Percentiles rank a stretch among this genome's conserved stretches.
Conservation (phyloP, 2,797 vertebrate genomes). For the Hybognathus amarus region DNA sequence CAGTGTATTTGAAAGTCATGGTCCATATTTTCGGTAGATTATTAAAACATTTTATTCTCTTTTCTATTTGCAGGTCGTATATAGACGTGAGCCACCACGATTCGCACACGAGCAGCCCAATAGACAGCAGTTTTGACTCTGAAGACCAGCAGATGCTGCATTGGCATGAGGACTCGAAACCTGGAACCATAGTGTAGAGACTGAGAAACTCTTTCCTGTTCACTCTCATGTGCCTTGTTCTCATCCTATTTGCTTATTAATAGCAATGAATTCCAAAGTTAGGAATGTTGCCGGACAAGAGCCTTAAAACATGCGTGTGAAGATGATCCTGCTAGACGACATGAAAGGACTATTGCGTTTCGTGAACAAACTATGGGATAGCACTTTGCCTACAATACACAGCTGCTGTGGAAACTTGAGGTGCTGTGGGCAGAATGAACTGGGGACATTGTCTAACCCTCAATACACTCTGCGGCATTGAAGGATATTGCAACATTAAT, state of each 20-base stretch:
- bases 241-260: constrained; percentile 64
- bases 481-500: constrained; percentile 65
- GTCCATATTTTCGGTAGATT: not conserved
- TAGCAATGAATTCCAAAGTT: constrained; percentile 65
- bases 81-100: constrained; percentile 82
- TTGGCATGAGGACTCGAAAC: constrained; percentile 95
- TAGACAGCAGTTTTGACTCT: constrained; percentile 76
- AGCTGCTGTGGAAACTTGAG: constrained; percentile 65
- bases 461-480: constrained; percentile 59
- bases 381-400: constrained; percentile 55
- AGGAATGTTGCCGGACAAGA: constrained; percentile 52
- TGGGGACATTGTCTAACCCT: not conserved
- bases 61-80: constrained; percentile 77
- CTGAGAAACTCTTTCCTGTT: constrained; percentile 54
- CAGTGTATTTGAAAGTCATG: not conserved
- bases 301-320: constrained; percentile 45
- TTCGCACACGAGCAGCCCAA: constrained; percentile 66
- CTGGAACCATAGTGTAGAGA: constrained; percentile 92
- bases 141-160: constrained; percentile 81
- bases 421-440: constrained; percentile 12
- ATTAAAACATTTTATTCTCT: not conserved
- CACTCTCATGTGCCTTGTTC: constrained; percentile 84
- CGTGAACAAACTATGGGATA: constrained; percentile 47
- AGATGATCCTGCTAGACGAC: constrained; percentile 12
- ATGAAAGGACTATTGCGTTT: constrained; percentile 37